These are phyloP conservation scores for Calliopum simillimum DNA, from an alignment of 2,888 invertebrate species.

Conservation along the genomic window DNA sequence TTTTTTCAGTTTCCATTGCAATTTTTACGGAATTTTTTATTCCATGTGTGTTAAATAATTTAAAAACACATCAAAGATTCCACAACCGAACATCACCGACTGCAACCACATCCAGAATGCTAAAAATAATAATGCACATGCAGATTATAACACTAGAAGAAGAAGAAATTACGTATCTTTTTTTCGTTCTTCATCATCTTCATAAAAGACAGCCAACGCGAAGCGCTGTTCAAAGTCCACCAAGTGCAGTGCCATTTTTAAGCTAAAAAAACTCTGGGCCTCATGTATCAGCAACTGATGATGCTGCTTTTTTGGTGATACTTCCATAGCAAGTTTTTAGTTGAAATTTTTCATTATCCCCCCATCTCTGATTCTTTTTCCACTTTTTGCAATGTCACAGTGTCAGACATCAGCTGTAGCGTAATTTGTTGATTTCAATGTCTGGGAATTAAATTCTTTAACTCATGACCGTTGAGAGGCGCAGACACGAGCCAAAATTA, in stretches of 20 bases:
- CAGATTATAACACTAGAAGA: slow-evolving; percentile 25
- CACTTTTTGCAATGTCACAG: slow-evolving; percentile 34
- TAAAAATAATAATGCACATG: slow-evolving; percentile 32
- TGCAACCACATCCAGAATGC: neutral
- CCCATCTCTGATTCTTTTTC: too few species aligned
- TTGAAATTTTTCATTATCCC: neutral
- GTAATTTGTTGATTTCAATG: slow-evolving; percentile 32
- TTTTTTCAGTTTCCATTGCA: too few species aligned
- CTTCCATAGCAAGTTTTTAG: neutral
- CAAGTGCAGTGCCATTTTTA: slow-evolving; percentile 24
- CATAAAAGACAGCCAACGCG: slow-evolving; percentile 31
- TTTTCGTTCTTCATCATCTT: neutral
- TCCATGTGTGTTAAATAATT: too few species aligned
- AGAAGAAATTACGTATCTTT: slow-evolving; percentile 31
- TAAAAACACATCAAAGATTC: neutral
- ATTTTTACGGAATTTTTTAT: too few species aligned
- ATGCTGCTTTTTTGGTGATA: neutral
- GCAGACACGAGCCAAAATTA: slow-evolving; percentile 28
- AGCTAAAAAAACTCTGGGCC: neutral
- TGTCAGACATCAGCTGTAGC: slow-evolving; percentile 38
- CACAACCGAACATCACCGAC: neutral
- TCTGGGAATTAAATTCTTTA: slow-evolving; percentile 39
- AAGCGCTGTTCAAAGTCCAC: slow-evolving; percentile 32
- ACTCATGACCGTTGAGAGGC: neutral
- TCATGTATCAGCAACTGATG: neutral